Evolutionary conservation across 2,113 vertebrate genomes (phyloP).

Genomic region (Engystomops pustulosus): DNA sequence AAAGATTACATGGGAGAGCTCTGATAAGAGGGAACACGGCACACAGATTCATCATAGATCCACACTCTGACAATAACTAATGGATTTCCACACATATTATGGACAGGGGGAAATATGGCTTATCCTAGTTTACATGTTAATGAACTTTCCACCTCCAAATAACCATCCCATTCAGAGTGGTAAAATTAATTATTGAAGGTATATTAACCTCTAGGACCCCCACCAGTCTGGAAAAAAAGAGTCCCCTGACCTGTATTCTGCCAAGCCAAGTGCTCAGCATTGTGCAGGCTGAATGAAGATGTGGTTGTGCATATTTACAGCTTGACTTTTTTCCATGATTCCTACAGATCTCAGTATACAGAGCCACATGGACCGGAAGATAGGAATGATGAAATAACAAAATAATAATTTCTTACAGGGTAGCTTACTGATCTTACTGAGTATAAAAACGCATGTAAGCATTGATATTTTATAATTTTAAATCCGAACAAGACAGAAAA

Average conservation of each 20-base stretch:
- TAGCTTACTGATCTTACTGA: no score
- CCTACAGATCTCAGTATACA: not conserved
- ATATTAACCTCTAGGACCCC: not conserved
- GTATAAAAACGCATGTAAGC: no score
- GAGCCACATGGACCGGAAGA: no score
- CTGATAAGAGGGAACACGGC: not conserved
- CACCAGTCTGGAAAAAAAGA: not conserved
- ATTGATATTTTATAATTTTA: no score
- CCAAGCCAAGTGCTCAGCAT: not conserved
- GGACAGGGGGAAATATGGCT: not conserved
- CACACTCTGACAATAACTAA: not conserved
- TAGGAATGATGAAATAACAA: no score
- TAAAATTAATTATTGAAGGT: not conserved
- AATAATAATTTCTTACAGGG: no score
- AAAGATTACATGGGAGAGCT: not conserved
- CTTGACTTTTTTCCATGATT: not conserved
- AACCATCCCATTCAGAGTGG: not conserved
- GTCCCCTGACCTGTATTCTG: not conserved
- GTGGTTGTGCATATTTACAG: no score
- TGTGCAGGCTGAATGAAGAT: no score
- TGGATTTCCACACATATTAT: no score
- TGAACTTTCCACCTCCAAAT: not conserved
- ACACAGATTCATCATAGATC: constrained; percentile 9
- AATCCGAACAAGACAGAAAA: no score
- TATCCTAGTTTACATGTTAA: not conserved